Evolutionary conservation across 2,113 vertebrate genomes (phyloP).

Genomic region (Ciconia maguari): DNA sequence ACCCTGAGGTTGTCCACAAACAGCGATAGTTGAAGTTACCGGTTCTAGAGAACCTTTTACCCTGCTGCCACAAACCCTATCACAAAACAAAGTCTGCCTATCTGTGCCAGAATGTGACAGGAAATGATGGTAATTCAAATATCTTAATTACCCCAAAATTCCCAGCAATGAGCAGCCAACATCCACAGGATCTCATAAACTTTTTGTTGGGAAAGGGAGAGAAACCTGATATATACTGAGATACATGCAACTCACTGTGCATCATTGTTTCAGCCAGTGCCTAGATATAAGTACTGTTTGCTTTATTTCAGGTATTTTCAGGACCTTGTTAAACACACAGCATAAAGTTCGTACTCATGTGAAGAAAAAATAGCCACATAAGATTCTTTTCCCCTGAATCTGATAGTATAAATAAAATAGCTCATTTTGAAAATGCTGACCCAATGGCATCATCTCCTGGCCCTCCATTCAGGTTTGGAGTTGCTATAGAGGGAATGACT

Average conservation of each 20-base stretch:
- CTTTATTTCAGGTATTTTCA: background rate
- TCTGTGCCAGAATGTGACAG: background rate
- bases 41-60: background rate
- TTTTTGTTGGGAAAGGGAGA: background rate
- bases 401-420: background rate
- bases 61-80: background rate
- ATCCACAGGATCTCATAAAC: background rate
- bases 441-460: background rate
- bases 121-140: background rate
- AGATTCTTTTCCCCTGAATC: background rate
- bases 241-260: background rate
- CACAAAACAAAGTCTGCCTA: background rate
- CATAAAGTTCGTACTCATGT: background rate
- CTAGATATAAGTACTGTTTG: background rate
- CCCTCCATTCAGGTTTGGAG: background rate
- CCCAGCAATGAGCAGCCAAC: background rate
- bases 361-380: background rate
- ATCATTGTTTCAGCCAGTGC: background rate
- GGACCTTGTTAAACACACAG: background rate
- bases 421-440: background rate
- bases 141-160: background rate
- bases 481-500: background rate
- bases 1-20: background rate
- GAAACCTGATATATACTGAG: background rate
- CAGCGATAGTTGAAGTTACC: background rate